Base-by-base conservation (phyloP, 2,888 invertebrate species). In the Aphelenchoides bicaudatus region DNA sequence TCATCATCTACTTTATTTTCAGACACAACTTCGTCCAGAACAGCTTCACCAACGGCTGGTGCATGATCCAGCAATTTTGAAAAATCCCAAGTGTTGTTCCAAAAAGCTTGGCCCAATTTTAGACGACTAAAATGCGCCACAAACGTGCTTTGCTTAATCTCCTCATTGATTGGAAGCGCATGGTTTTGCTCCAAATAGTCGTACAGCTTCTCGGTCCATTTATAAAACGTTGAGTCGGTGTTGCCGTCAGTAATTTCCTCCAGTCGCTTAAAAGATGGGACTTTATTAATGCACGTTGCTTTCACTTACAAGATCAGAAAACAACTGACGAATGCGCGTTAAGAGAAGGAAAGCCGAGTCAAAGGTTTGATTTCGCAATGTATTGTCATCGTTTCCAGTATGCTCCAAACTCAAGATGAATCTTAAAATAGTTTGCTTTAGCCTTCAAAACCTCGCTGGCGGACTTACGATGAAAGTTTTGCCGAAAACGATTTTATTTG, bases 271-370 rank as follows among this genome's bases (percentile, higher is more conserved):
- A 51, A 48, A 5, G 16, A 51, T 3, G 5, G 8, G 25, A 43
- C 8, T 23, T n/a, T 8, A 43, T 19, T 10, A 34, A 13, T 34
- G 10, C n/a, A 43, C 10, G 19, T 6, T 8, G 19, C 10, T 16
- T n/a, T n/a, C n/a, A n/a, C 23, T 13, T 31, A 62, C 61, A 59
- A 61, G 27, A 27, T 61, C 62, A 25, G 29, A 8, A 19, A 39
- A 62, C 2, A 62, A 46, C n/a, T 49, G 21, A 29, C 49, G 49
- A n/a, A 62, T 62, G 8, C 62, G 39, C 2, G 62, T 28, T 21
- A 62, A 48, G 39, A 62, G 39, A 38, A 65, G 27, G 49, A 62
- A 62, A 21, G 62, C 51, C n/a, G 56, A 57, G 48, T 62, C 62
- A 28, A 62, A 62, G 34, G 56, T 49, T 6, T 50, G 30, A 16